Conservation (phyloP, 1,140 invertebrate species). For the Scaptodrosophila lebanonensis region DNA sequence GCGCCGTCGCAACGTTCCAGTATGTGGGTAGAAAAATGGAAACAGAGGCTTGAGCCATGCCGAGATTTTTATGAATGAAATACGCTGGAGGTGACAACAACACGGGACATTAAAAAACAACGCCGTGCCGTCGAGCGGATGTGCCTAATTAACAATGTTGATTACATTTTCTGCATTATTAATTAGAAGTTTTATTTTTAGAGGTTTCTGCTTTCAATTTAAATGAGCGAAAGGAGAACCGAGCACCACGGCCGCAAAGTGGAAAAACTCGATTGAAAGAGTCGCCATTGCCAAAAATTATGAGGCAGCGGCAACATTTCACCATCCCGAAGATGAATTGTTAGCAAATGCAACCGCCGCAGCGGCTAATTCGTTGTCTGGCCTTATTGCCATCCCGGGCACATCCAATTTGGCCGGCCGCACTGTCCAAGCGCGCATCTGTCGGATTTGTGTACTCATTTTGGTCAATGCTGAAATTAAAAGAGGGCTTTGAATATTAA, state of each 20-base stretch:
- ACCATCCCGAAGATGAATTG: too few relatives aligned
- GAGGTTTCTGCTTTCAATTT: slow-evolving; percentile 33
- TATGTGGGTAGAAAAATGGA: slow-evolving; percentile 46
- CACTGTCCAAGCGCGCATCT: too few relatives aligned
- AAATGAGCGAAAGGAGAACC: slow-evolving; percentile 50
- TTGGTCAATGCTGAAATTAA: slow-evolving; percentile 5
- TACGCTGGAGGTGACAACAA: slow-evolving; percentile 28
- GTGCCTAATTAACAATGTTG: slow-evolving; percentile 71
- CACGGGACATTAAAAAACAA: neutral
- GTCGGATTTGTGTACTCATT: slow-evolving; percentile 51
- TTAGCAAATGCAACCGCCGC: too few relatives aligned
- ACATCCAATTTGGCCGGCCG: neutral
- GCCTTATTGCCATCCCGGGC: slow-evolving; percentile 14
- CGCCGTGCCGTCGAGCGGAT: slow-evolving; percentile 43
- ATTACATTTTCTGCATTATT: slow-evolving; percentile 69
- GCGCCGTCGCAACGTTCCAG: slow-evolving; percentile 33
- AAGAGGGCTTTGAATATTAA: too few relatives aligned
- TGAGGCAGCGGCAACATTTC: too few relatives aligned
- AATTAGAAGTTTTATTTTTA: slow-evolving; percentile 58
- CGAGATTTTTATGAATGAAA: slow-evolving; percentile 69
- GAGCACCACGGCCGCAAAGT: too few relatives aligned
- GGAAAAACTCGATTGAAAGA: too few relatives aligned
- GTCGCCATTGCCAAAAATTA: too few relatives aligned
- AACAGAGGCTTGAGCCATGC: slow-evolving; percentile 13
- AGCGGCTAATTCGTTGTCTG: too few relatives aligned